Evolutionary conservation across 2,888 invertebrate genomes (phyloP).

Genomic region (Drosophila heteroneura): DNA sequence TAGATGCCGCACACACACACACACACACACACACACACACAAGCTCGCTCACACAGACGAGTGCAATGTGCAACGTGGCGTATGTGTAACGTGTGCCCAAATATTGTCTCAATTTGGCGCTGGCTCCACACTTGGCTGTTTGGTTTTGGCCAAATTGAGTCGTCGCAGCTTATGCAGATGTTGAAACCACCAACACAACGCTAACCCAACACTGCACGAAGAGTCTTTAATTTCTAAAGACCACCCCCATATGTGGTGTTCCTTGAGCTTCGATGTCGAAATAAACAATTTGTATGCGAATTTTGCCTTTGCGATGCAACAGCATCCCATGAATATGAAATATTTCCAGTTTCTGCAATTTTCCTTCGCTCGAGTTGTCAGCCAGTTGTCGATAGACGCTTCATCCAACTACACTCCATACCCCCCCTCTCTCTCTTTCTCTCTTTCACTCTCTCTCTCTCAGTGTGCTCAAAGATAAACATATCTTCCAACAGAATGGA

Average conservation of each 20-base stretch:
- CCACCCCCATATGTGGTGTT: background rate
- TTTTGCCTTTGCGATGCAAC: conserved; percentile 65
- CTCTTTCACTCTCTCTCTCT: background rate
- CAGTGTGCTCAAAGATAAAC: conserved; percentile 43
- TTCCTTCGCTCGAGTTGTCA: conserved; percentile 40
- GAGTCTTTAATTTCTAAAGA: background rate
- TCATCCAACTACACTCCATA: background rate
- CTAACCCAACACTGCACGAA: conserved; percentile 7
- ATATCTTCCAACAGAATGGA: conserved; percentile 53
- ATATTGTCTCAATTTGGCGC: conserved; percentile 78
- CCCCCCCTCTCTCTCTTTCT: background rate
- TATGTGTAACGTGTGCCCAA: conserved; percentile 75
- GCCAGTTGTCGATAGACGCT: conserved; percentile 38
- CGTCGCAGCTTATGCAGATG: conserved; percentile 58
- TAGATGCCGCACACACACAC: conserved; percentile 40
- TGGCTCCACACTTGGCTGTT: conserved; percentile 59
- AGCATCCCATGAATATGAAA: conserved; percentile 71
- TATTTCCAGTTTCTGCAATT: conserved; percentile 57
- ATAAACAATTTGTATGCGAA: conserved; percentile 80
- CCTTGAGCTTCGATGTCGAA: conserved; percentile 61
- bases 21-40: conserved; percentile 1
- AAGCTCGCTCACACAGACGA: background rate
- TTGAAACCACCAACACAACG: conserved; percentile 17
- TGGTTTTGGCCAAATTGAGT: conserved; percentile 58
- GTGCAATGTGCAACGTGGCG: conserved; percentile 63